phyloP scores from a whole-genome alignment of 2,113 vertebrate species.

The Taxidea taxus region DNA sequence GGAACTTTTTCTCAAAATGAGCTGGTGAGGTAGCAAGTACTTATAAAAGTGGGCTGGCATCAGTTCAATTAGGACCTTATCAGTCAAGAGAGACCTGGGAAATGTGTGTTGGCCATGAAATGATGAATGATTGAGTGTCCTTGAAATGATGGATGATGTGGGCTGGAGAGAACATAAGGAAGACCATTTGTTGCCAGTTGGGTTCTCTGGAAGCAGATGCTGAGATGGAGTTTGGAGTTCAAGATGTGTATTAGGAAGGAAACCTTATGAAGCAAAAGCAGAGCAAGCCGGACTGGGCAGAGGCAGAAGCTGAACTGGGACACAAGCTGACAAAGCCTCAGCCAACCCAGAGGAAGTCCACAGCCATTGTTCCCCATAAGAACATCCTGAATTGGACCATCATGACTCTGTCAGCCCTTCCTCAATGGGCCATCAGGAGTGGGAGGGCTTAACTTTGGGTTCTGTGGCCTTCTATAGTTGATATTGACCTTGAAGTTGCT shows the following conservation, averaged over 20 bases:
- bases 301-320: no score
- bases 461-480: background rate
- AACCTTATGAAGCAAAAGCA: background rate
- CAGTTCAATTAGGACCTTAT: background rate
- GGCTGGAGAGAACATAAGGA: background rate
- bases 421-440: accelerated
- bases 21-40: background rate
- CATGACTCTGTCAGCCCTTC: background rate
- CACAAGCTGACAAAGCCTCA: background rate
- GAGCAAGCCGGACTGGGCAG: accelerated
- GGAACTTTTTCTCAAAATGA: background rate
- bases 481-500: background rate
- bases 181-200: background rate
- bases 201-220: background rate
- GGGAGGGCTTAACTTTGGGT: background rate
- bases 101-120: background rate
- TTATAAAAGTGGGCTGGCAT: background rate
- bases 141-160: background rate
- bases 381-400: background rate
- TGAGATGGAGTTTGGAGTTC: background rate
- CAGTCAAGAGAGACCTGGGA: background rate
- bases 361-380: accelerated
- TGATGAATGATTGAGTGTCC: background rate
- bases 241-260: background rate
- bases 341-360: no score